Percentiles rank a stretch among this genome's conserved stretches.
Conservation (phyloP, 2,888 invertebrate genomes). For the Anticlea derivata region DNA sequence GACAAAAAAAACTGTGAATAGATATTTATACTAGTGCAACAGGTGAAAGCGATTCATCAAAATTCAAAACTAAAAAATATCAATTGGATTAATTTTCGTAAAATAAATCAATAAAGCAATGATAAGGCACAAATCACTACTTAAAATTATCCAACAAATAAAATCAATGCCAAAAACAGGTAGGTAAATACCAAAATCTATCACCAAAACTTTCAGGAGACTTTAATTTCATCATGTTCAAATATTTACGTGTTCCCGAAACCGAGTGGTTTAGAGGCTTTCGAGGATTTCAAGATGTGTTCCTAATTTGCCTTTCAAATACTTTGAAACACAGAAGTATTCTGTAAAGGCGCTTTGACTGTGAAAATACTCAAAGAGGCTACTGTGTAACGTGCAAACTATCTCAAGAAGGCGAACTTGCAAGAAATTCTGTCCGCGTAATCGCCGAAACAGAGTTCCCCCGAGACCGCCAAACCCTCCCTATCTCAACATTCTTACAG, state of each 20-base stretch:
- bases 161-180: no score
- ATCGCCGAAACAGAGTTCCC: slow-evolving; percentile 80
- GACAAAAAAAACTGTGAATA: no score
- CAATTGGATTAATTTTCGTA: no score
- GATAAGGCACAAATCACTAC: no score
- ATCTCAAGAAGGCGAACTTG: slow-evolving; percentile 73
- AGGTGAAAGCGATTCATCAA: no score
- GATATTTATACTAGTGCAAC: no score
- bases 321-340: slow-evolving; percentile 77
- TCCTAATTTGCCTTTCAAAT: slow-evolving; percentile 81
- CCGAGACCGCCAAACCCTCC: slow-evolving; percentile 67
- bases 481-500: slow-evolving; percentile 82
- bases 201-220: not conserved
- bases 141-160: no score
- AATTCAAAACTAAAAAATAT: no score
- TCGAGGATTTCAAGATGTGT: slow-evolving; percentile 65
- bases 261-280: slow-evolving; percentile 43
- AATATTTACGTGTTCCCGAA: slow-evolving; percentile 64
- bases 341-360: slow-evolving; percentile 70
- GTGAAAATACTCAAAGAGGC: slow-evolving; percentile 74
- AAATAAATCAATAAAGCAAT: no score
- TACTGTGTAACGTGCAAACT: slow-evolving; percentile 79
- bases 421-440: slow-evolving; percentile 79
- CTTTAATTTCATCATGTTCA: slow-evolving; percentile 62
- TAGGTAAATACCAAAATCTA: slow-evolving; percentile 2